Base-by-base conservation (phyloP, 2,888 invertebrate species). In the Drosophila borborema region DNA sequence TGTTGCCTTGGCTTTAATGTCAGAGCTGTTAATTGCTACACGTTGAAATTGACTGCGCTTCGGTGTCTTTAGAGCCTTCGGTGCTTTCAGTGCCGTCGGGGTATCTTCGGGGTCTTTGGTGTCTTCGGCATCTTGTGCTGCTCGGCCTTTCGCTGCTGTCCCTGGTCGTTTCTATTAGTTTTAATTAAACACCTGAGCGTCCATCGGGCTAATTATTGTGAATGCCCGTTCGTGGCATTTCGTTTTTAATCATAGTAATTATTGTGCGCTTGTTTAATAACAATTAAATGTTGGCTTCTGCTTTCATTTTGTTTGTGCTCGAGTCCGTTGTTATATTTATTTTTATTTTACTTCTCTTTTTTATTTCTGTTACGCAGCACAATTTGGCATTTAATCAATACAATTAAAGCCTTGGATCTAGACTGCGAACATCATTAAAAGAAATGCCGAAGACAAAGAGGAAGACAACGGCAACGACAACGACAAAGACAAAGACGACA, bases 231-330 rank as follows among this genome's bases (percentile, higher is more conserved):
- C 56, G 67, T 65, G 43, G 49, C 68, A 31, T 67, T 59, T 77
- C 65, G 51, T 68, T 67, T 81, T 75, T 82, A 76, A 82, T 88
- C 82, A 86, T 74, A 74, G 82, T 84, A 88, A 86, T 86, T 84
- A 86, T 84, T 88, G 79, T 60, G 63, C 71, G 82, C 89, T 86
- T 88, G 82, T 88, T 86, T 86, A 84, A 88, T 86, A 86, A 86
- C 81, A 86, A 86, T 86, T 86, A 86, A 82, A 78, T 78, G 77
- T 68, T 68, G 73, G 48, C 72, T 69, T 64, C 58, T 60, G 61
- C 61, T 67, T 66, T 64, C 51, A 34, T 68, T 64, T 18, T 66
- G 54, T 64, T 66, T 46, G 45, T 66, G 64, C 64, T 45, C 31
- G 2, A 23, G 58, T 36, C 34, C 20, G 31, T 43, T 40, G 16